phyloP scores from a whole-genome alignment of 2,888 invertebrate genomes.

The Ernsta delagoae region DNA sequence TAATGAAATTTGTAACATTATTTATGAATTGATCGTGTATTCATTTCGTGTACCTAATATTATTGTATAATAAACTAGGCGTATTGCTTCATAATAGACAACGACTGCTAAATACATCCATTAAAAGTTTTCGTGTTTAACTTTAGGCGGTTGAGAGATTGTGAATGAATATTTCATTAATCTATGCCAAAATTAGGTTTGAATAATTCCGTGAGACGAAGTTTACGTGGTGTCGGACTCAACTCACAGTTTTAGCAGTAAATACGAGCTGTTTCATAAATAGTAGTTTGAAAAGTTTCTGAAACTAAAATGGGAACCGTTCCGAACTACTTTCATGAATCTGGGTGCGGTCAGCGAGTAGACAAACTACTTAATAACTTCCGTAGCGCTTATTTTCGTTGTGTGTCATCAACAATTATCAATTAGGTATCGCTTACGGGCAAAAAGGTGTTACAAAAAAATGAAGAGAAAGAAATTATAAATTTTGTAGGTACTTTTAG shows the following conservation, averaged over 20 bases:
- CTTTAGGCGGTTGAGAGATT: conserved; percentile 19
- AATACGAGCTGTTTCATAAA: neutral
- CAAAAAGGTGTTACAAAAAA: too few species aligned
- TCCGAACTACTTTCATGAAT: neutral
- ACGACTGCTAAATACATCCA: conserved; percentile 20
- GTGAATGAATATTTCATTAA: conserved; percentile 11
- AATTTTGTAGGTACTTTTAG: too few species aligned
- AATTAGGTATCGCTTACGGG: too few species aligned
- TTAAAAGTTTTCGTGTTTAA: conserved; percentile 28
- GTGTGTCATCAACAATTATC: too few species aligned
- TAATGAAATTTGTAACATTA: too few species aligned
- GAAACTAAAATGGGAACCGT: neutral
- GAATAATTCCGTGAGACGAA: neutral
- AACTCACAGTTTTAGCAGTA: neutral
- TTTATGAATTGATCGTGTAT: too few species aligned
- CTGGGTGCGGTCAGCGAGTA: neutral
- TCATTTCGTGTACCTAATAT: too few species aligned
- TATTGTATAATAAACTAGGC: neutral
- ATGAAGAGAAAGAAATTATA: too few species aligned
- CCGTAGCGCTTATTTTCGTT: too few species aligned
- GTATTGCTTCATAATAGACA: neutral
- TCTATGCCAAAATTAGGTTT: neutral
- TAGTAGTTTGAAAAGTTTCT: neutral
- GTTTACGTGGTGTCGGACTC: neutral
- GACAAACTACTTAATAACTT: neutral